Evolutionary conservation across 2,797 vertebrate genomes (phyloP), one percentile per base, ranked within the genome.

Genomic region (Tinamus major): DNA sequence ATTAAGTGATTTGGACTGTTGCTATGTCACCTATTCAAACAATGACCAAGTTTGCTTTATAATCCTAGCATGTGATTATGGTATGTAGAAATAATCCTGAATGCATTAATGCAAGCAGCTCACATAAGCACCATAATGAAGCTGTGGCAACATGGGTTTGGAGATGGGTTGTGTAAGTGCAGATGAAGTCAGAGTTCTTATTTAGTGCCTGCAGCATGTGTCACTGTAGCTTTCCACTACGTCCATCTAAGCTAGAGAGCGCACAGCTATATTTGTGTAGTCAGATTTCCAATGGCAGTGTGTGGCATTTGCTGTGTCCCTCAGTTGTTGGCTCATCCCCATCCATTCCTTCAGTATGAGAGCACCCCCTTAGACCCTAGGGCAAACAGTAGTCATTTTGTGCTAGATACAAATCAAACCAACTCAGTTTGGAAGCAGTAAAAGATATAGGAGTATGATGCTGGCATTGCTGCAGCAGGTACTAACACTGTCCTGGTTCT

Each of bases 1-100:
- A 15, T 63, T 76, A 90, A 81, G 37, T 65, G 1, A 63, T 24
- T 82, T 61, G 14, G 41, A 75, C 41, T 82, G 6, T 70, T 75
- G 53, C 37, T 55, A 17, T 84, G 29, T 26, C 49, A 79, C 12
- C n/a, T 80, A 24, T 65, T 81, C 49, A 92, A 91, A 69, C 33
- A 72, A 33, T 46, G 37, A 46, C 75, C 16, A 68, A 58, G 23
- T n/a, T n/a, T 58, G 41, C 39, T 70, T 55, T 71, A 0, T 56
- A 58, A 58, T n/a, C 46, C n/a, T 44, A 68, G 65, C 61, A 64
- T 14, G 7, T 15, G 65, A 69, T 59, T 91, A 77, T 62, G 85
- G 65, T 35, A 26, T 9, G 10, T 7, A 76, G 59, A 86, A 88
- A 42, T n/a, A 79, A 56, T 49, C 31, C 59, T 26, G 19, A 6